A percentile compares a stretch with the other conserved stretches of the same genome.
Conservation (phyloP, 2,113 vertebrate genomes). For the Ciconia boyciana region DNA sequence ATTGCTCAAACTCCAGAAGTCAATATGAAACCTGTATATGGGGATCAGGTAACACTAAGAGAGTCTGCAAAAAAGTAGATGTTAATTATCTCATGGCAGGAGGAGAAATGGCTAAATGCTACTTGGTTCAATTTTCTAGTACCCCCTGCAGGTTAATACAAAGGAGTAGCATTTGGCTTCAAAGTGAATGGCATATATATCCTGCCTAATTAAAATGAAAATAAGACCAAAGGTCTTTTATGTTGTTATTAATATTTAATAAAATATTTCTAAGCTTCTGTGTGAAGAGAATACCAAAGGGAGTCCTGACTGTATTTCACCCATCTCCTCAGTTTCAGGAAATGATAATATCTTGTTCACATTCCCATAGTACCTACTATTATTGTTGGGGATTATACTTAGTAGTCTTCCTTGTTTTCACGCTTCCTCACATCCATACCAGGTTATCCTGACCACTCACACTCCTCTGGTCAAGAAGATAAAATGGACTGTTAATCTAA, state of each 20-base stretch:
- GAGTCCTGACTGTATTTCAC: neutral
- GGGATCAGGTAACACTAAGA: neutral
- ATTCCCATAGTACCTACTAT: neutral
- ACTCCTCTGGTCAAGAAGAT: neutral
- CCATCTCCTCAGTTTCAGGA: neutral
- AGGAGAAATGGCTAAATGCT: conserved; percentile 34
- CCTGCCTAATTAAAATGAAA: conserved; percentile 58
- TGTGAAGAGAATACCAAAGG: conserved; percentile 29
- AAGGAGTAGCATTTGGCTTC: conserved; percentile 48
- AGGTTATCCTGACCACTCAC: neutral
- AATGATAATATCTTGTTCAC: neutral
- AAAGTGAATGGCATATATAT: conserved; percentile 59
- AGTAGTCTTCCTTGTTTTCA: neutral
- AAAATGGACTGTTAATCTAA: neutral
- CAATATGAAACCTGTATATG: neutral
- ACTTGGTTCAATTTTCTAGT: conserved; percentile 47
- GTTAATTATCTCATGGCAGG: conserved; percentile 29
- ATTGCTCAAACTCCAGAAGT: neutral
- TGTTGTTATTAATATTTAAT: conserved; percentile 61
- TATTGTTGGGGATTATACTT: neutral
- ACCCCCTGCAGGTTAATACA: conserved; percentile 56
- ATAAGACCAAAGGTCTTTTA: conserved; percentile 58
- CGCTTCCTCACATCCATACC: neutral
- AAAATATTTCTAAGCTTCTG: conserved; percentile 50
- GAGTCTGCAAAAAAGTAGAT: neutral